These are phyloP conservation scores for Sebastes alutus DNA, from an alignment of 2,797 vertebrate species.

Conservation along the genomic window DNA sequence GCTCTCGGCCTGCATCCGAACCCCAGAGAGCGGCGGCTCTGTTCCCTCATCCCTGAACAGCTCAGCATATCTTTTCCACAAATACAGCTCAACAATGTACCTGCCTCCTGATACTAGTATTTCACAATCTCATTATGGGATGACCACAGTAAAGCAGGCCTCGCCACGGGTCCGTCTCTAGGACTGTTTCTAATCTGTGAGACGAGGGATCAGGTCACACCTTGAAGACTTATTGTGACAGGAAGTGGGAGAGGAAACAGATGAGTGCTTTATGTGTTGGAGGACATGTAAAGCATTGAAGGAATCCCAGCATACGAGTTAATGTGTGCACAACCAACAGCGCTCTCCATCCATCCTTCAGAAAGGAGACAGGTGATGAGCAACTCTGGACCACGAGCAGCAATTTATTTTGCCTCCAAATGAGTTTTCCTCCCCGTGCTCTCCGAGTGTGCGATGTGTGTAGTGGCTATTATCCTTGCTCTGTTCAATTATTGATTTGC, in stretches of 20 bases:
- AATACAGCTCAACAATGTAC: neutral
- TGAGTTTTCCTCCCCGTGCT: conserved; percentile 61
- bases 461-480: conserved; percentile 73
- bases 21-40: neutral
- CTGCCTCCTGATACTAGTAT: neutral
- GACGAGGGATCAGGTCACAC: conserved; percentile 3
- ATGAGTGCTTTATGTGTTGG: conserved; percentile 9
- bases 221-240: conserved; percentile 18
- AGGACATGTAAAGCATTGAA: conserved; percentile 20
- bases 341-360: conserved; percentile 44
- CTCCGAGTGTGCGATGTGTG: conserved; percentile 41
- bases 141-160: conserved; percentile 15
- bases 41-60: neutral
- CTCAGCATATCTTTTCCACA: neutral
- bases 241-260: conserved; percentile 19
- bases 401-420: conserved; percentile 72
- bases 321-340: neutral
- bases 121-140: conserved; percentile 33
- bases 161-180: neutral
- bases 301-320: neutral
- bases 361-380: conserved; percentile 44
- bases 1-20: neutral
- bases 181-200: conserved; percentile 24
- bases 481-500: conserved; percentile 79
- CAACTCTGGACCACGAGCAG: conserved; percentile 48